Base-by-base conservation (phyloP, 2,888 invertebrate species). In the Caenorhabditis sp. region DNA sequence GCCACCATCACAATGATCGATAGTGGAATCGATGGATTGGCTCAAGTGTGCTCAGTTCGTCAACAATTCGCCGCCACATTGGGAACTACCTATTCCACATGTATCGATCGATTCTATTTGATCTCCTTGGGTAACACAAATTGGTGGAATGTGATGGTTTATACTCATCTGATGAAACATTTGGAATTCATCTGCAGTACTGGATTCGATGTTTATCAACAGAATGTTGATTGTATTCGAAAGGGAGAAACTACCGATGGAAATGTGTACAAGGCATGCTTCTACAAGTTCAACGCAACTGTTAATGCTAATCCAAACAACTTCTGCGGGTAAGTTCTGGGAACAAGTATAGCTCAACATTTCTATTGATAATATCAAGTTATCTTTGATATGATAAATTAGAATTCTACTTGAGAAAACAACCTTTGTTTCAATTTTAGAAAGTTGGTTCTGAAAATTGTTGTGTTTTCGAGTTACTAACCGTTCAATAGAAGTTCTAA, bases 171-270 rank as follows among this genome's bases (percentile, higher is more conserved):
- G 21, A 76, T 76, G 70, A 75, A 75, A 38, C 80, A 80, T 63
- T 59, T 80, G 50, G 80, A 80, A 59, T 71, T 80, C 61, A 76
- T 77, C 38, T 80, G 80, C 60, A 75, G 77, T 59, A 74, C 75
- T 17, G 80, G 72, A 53, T 80, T 74, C 56, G 77, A 77, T 52
- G 70, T 70, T 12, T 76, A 69, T 64, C 77, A 78, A 52, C 52
- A 38, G 21, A 78, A 75, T 27, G 27, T 75, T 21, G 63, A 63
- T 20, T 79, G 78, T 38, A 76, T 79, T 49, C 66, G 74, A 8
- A 71, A 69, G 31, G 63, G 54, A 43, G 75, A 70, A 21, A 74
- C 74, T 17, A 70, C 74, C 57, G 74, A 69, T 36, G 66, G 74
- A 26, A 65, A 43, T 36, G 27, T 61, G n/a, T 76, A 79, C 60